Base-by-base conservation (phyloP, 1,140 invertebrate genomes). In the Anoplophora glabripennis region DNA sequence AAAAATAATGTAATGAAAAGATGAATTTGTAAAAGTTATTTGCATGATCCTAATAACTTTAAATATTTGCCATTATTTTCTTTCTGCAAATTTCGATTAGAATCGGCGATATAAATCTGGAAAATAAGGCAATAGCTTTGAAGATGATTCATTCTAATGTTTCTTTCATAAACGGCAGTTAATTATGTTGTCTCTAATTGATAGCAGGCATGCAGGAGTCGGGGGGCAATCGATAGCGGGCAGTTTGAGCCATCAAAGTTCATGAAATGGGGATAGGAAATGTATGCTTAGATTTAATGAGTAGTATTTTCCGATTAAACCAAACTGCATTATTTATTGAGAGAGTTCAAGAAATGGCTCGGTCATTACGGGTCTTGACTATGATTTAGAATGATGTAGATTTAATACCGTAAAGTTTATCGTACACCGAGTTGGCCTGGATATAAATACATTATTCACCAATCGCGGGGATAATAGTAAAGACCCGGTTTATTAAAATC, bases 221-320 rank as follows among this genome's bases (percentile, higher is more conserved):
- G 28, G 11, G 11, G 17, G n/a, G 44, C 11, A 46, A 46, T 46
- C 44, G 18, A 46, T 46, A 46, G 17, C 11, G 18, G 28, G 44
- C 28, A 46, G 44, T 46, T 46, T 46, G 44, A 46, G 17, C 17
- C 44, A 46, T 46, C 44, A 46, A 46, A 46, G 44, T 46, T 46
- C 28, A 46, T 46, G 44, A 46, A 46, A 46, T 46, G 18, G 11
- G 28, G 44, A 46, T 17, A 46, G 28, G 12, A 63, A 63, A 63
- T 63, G 37, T 63, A 66, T 57, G 61, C 58, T 54, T 64, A 64
- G 65, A 66, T 66, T 66, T 64, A 66, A 66, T 64, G 61, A 66
- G 61, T 63, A 61, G 58, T 57, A 66, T 66, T 66, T 46, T 64
- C 59, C 65, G 65, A 66, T 66, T 66, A 66, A 66, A 57, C 57